These are phyloP conservation scores for Schizothorax lantsangensis DNA, from an alignment of 2,797 vertebrate species.

Conservation along the genomic window DNA sequence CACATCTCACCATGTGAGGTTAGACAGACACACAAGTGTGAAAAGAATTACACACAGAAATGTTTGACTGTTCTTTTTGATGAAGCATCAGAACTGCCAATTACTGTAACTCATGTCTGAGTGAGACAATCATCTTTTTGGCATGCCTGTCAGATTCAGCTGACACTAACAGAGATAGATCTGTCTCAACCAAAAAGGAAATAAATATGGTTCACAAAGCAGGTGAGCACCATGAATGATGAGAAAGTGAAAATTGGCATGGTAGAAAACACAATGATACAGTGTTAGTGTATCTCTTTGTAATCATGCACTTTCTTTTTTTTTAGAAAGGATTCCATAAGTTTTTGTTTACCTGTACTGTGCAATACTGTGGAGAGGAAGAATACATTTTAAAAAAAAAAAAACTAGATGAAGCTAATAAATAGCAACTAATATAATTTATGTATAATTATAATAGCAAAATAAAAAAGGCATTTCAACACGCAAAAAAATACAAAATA, in stretches of 20 bases:
- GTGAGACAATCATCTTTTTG: constrained; percentile 89
- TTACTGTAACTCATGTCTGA: constrained; percentile 85
- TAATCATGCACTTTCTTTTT: not conserved
- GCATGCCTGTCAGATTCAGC: constrained; percentile 92
- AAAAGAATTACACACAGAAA: constrained; percentile 82
- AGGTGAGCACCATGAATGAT: constrained; percentile 84
- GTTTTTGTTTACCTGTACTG: not conserved
- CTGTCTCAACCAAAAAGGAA: constrained; percentile 86
- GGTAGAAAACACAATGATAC: not conserved
- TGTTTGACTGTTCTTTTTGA: constrained; percentile 92
- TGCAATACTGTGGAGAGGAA: not conserved
- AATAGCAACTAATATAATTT: not conserved
- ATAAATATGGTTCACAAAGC: constrained; percentile 95
- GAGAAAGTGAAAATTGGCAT: constrained; percentile 74
- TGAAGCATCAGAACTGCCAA: constrained; percentile 84
- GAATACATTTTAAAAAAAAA: not conserved
- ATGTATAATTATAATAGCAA: not conserved
- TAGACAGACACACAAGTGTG: constrained; percentile 67
- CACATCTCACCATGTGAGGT: constrained; percentile 29
- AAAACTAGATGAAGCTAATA: not conserved
- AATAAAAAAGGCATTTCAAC: not conserved
- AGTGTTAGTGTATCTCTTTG: not conserved
- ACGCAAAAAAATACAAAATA: not conserved
- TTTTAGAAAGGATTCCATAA: not conserved
- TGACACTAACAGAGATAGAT: constrained; percentile 81